Conservation (phyloP, 64 coral and sea anemone genomes). For the Pocillopora verrucosa region DNA sequence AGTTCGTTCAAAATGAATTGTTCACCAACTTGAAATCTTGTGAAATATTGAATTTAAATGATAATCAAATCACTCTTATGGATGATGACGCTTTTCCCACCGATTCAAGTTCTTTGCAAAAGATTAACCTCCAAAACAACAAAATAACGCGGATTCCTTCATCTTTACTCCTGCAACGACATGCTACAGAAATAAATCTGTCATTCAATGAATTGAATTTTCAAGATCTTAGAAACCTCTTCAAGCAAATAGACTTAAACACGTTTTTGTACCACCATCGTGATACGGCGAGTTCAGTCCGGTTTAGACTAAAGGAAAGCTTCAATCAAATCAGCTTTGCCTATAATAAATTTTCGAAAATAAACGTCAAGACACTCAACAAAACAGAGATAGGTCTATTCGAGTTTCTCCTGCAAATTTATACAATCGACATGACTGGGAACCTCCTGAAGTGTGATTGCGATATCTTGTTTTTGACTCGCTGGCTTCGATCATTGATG, state of each 20-base stretch:
- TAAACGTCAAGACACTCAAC: slow-evolving; percentile 41
- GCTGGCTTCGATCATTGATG: neutral
- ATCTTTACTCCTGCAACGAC: slow-evolving; percentile 43
- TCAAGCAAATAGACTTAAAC: slow-evolving; percentile 27
- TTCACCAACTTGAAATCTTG: slow-evolving; percentile 26
- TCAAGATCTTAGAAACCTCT: slow-evolving; percentile 4
- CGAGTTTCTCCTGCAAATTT: slow-evolving; percentile 43
- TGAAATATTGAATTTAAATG: slow-evolving; percentile 51
- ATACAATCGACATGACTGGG: slow-evolving; percentile 46
- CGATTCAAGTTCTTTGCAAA: slow-evolving; percentile 45
- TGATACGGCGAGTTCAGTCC: slow-evolving; percentile 1
- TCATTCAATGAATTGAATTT: slow-evolving; percentile 62
- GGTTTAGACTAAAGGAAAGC: slow-evolving; percentile 18
- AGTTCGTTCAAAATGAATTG: slow-evolving; percentile 5
- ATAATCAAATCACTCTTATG: slow-evolving; percentile 47
- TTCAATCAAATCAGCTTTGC: slow-evolving; percentile 47
- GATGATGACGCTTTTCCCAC: slow-evolving; percentile 52
- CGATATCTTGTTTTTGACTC: neutral
- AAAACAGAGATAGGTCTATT: slow-evolving; percentile 17
- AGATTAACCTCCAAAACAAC: slow-evolving; percentile 55
- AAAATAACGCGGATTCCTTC: slow-evolving; percentile 36
- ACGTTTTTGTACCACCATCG: slow-evolving; percentile 34
- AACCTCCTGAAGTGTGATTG: slow-evolving; percentile 71
- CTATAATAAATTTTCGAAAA: slow-evolving; percentile 22
- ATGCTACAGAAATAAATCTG: slow-evolving; percentile 36